Base-by-base conservation (phyloP, 2,797 vertebrate species). In the Muraenolepis orangiensis region DNA sequence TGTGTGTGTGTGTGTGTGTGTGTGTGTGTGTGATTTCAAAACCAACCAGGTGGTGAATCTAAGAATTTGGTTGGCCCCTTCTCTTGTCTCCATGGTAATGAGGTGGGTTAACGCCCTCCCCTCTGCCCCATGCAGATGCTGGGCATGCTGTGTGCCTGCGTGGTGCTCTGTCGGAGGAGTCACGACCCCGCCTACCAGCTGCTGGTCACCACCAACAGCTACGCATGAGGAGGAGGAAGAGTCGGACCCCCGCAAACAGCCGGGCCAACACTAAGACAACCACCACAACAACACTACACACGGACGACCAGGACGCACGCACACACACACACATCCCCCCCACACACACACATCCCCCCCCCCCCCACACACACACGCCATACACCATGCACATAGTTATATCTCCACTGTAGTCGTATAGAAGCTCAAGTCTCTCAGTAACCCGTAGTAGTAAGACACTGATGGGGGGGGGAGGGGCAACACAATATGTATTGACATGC, bases 141-240 rank as follows among this genome's bases (percentile, higher is more conserved):
- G 91, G 98, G 98, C 77, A 99, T 99, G 98, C 90, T 99, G 78
- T 99, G 98, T 80, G 97, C 97, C 69, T 98, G 96, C 72, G 92
- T 99, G 75, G 98, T 99, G 74, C 85, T 99, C 82, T 99, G 96
- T 91, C 95, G 97, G 91, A 95, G 96, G 91, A 96, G 94, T 87
- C 94, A 96, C 68, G 97, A 99, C 79, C 98, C 97, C 34, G 96
- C 96, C 0, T 99, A 99, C 0, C 96, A 99, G 85, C 95, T 98
- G 66, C 97, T 99, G 88, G 95, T 99, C 89, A 95, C 95, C 8
- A 96, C 96, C 0, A 97, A 97, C 84, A 98, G 95, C 87, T 98
- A 98, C 1, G 96, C 98, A 51, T 99, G 95, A 95, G 85, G 70
- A 89, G 82, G 74, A 82, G 6, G 38, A 77, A 34, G n/a, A n/a